phyloP scores from a whole-genome alignment of 2,113 vertebrate species.

The Phylloscopus trochilus region DNA sequence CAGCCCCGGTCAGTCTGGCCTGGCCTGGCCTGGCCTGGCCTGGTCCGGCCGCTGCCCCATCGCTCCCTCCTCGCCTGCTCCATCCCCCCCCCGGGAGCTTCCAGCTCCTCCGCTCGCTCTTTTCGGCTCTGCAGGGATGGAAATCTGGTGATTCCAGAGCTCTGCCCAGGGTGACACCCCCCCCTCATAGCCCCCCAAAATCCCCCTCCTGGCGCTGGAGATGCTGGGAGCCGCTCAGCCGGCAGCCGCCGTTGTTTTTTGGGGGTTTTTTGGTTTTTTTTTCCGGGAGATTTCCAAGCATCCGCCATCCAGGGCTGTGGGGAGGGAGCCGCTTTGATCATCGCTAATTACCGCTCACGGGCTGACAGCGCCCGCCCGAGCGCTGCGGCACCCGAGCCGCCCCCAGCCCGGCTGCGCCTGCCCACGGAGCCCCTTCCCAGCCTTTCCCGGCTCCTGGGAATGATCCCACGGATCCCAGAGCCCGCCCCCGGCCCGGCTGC shows the following conservation, averaged over 20 bases:
- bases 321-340: slow-evolving; percentile 49
- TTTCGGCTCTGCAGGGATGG: background rate
- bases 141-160: background rate
- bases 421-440: no score
- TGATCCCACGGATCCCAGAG: no score
- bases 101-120: background rate
- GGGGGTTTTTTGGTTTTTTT: no score
- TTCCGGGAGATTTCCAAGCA: background rate
- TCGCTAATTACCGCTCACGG: background rate
- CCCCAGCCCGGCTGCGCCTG: background rate
- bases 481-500: no score
- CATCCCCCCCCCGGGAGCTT: background rate
- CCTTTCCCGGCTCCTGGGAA: no score
- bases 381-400: background rate
- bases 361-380: background rate
- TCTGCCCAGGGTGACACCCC: accelerated
- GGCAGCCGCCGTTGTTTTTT: background rate
- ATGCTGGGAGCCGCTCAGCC: background rate
- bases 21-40: no score
- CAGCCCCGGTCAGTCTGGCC: no score
- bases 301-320: background rate
- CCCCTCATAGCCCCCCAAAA: background rate
- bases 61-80: background rate
- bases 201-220: background rate
- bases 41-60: no score